Conservation (phyloP, 2,888 invertebrate species). For the Phengaris alcon region DNA sequence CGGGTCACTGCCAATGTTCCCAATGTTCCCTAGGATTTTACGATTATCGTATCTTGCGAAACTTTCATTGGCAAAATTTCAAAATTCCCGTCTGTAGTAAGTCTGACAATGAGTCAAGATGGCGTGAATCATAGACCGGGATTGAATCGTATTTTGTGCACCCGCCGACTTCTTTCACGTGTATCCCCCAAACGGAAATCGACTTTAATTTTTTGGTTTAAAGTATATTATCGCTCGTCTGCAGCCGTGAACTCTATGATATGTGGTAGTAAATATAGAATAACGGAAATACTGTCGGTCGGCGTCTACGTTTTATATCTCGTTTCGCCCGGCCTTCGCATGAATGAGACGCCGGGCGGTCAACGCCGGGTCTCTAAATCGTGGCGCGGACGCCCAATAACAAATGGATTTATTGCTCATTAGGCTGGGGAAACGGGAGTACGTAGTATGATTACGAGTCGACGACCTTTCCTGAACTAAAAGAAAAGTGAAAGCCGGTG, state of each 20-base stretch:
- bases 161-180: constrained; percentile 46
- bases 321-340: constrained; percentile 64
- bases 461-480: constrained; percentile 47
- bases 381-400: constrained; percentile 55
- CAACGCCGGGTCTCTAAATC: constrained; percentile 53
- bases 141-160: constrained; percentile 49
- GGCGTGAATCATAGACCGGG: constrained; percentile 58
- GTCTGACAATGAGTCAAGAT: constrained; percentile 58
- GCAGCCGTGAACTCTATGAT: constrained; percentile 48
- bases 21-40: constrained; percentile 65
- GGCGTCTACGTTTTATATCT: constrained; percentile 49
- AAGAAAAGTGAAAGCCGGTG: constrained; percentile 64
- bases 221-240: constrained; percentile 49
- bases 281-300: constrained; percentile 63
- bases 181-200: constrained; percentile 38
- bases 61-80: constrained; percentile 76
- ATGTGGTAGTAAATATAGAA: constrained; percentile 69
- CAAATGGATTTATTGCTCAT: constrained; percentile 64
- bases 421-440: constrained; percentile 47
- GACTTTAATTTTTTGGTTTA: constrained; percentile 37
- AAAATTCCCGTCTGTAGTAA: constrained; percentile 74
- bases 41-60: constrained; percentile 69
- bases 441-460: constrained; percentile 46
- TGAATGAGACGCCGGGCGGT: constrained; percentile 68
- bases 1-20: constrained; percentile 69